Evolutionary conservation across 2,113 vertebrate genomes (phyloP), one percentile per base, ranked within the genome.

Genomic region (Polypterus senegalus): DNA sequence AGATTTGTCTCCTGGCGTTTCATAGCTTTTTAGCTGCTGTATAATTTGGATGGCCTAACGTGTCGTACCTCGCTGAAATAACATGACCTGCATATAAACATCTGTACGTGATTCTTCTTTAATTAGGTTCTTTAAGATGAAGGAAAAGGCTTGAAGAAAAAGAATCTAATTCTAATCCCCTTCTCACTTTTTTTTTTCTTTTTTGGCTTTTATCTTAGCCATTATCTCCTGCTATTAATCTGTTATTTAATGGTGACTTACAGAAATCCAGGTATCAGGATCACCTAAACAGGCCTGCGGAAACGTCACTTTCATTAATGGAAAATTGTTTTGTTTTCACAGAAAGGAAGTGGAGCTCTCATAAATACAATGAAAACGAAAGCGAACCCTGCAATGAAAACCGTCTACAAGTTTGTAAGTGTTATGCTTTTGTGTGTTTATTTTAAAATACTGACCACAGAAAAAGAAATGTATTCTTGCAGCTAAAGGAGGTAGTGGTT

Each of bases 271-370:
- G 27, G 27, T 27, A 27, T 27, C 27, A 27, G 27, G 27, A 27
- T 27, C 27, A 27, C 27, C 27, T 27, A 27, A 27, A 27, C 27
- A 27, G 27, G 27, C 27, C 27, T 27, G 27, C 27, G 27, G 27
- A 27, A 27, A 27, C 27, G 27, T 27, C 27, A 27, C 27, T 27
- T 27, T 27, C 27, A 27, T 27, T 27, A 27, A 27, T 27, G 27
- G 27, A 27, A 27, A 27, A 27, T 27, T 61, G 4, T 55, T 3
- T 9, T 59, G 45, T 43, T 52, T 43, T 61, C 8, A 73, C 57
- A 99, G 96, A 99, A 94, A 88, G 93, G 95, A 68, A 93, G 96
- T 4, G 96, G 95, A n/a, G 96, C 93, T 55, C 92, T 99, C 75
- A 83, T 98, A 71, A 98, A 98, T 71, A 94, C 93, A 1, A 88